A percentile compares a stretch with the other conserved stretches of the same genome.
These are phyloP conservation scores for Proctacanthus coquilletti DNA, from an alignment of 1,140 invertebrate genomes.

Conservation along the genomic window DNA sequence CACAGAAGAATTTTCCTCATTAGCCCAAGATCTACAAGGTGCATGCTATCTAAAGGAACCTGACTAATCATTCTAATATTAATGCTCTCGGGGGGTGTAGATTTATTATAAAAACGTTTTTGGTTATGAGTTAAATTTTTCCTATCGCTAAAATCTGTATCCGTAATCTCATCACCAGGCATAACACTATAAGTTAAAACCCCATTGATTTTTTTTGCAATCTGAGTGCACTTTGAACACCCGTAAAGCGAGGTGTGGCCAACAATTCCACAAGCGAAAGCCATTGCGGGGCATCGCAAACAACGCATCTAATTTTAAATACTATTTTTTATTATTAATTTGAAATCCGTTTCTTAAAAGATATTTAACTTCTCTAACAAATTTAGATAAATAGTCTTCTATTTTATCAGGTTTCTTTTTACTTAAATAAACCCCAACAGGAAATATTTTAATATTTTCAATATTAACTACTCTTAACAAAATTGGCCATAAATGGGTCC, in stretches of 20 bases:
- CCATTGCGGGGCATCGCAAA: conserved; percentile 8
- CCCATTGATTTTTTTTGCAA: too few relatives aligned
- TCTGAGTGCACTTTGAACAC: too few relatives aligned
- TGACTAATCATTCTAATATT: neutral
- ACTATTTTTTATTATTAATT: neutral
- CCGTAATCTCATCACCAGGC: too few relatives aligned
- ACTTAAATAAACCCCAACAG: conserved; percentile 4
- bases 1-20: conserved; percentile 1
- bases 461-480: conserved; percentile 5
- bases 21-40: neutral
- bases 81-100: too few relatives aligned
- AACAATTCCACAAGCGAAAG: conserved; percentile 2
- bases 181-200: too few relatives aligned
- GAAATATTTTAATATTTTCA: conserved; percentile 3
- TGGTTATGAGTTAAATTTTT: too few relatives aligned
- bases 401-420: conserved; percentile 2
- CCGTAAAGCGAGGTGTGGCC: too few relatives aligned
- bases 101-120: too few relatives aligned
- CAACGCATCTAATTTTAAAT: conserved; percentile 4
- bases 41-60: neutral
- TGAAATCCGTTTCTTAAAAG: neutral
- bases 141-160: too few relatives aligned
- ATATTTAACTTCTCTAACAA: conserved; percentile 2
- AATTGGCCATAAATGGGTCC: conserved; percentile 4
- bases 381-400: neutral